These are phyloP conservation scores for Trileptium ribeirensis DNA, from an alignment of 2,888 invertebrate species.

Conservation along the genomic window DNA sequence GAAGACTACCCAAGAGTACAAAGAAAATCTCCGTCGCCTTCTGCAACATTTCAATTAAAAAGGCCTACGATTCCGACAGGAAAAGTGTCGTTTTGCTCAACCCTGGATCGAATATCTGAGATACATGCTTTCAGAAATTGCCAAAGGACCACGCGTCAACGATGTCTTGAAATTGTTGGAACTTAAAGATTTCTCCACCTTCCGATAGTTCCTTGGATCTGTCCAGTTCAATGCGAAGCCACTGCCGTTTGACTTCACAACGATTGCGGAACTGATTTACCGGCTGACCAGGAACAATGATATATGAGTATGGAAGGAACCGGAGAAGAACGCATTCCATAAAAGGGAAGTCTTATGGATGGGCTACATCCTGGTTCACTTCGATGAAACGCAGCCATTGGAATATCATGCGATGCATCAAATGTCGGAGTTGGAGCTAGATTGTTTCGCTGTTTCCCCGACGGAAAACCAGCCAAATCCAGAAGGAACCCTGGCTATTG, in stretches of 20 bases:
- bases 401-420: constrained; percentile 15
- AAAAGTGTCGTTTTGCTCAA: constrained; percentile 22
- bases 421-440: constrained; percentile 19
- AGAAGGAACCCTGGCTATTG: constrained; percentile 38
- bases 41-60: background rate
- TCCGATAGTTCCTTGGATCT: background rate
- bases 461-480: constrained; percentile 34
- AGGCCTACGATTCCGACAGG: constrained; percentile 20
- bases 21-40: background rate
- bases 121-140: constrained; percentile 18
- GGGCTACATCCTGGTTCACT: background rate
- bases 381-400: background rate
- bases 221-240: background rate
- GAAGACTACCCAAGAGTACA: background rate
- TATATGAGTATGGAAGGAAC: background rate
- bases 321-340: background rate
- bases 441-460: constrained; percentile 30
- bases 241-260: background rate
- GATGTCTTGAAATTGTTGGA: constrained; percentile 28
- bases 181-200: background rate
- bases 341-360: background rate
- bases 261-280: background rate
- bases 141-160: constrained; percentile 19
- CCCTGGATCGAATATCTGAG: background rate
- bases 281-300: background rate